Base-by-base conservation (phyloP, 2,113 vertebrate genomes). In the Tragelaphus strepsiceros region DNA sequence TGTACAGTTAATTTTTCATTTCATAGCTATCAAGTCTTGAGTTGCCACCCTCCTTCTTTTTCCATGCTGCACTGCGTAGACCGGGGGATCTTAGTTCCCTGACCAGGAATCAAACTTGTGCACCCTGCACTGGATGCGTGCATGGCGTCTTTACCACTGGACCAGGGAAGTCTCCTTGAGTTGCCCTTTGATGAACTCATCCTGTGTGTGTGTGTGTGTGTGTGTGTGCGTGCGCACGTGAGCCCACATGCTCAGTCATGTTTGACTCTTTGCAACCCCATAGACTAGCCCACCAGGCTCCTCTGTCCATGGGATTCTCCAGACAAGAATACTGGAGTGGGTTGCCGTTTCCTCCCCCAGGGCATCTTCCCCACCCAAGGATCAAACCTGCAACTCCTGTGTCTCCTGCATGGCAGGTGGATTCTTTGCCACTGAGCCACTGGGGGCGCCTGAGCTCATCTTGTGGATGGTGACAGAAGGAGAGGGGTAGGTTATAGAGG, bases 291-390 rank as follows among this genome's bases (percentile, higher is more conserved):
- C 19, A 39, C 67, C 10, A 71, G 64, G n/a, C 64, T 71, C n/a
- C n/a, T 71, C 64, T 39, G 19, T 71, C 67, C n/a, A 39, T 12
- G n/a, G n/a, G 5, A 39, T 71, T 71, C 22, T 22, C 67, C 67
- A 71, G n/a, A n/a, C 67, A 71, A 39, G 67, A 39, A 71, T 71
- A 35, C 67, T 71, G 67, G 19, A 39, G 5, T 39, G 67, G 67
- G 67, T 71, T 3, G 1, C 19, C 67, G 6, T 71, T 71, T 71
- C n/a, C 5, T 22, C 19, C 67, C n/a, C n/a, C 10, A 71, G 9
- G 5, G 19, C 2, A 22, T 74, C n/a, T 39, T 39, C 21, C 35
- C 0, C 0, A 74, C 35, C 5, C n/a, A 39, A 3, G 19, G 10
- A 74, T 74, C 67, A 39, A 74, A 21, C 67, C 19, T 74, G 67